phyloP scores from a whole-genome alignment of 30 jellyfish, hydroid and myxozoan genomes.

The Clytia hemisphaerica region DNA sequence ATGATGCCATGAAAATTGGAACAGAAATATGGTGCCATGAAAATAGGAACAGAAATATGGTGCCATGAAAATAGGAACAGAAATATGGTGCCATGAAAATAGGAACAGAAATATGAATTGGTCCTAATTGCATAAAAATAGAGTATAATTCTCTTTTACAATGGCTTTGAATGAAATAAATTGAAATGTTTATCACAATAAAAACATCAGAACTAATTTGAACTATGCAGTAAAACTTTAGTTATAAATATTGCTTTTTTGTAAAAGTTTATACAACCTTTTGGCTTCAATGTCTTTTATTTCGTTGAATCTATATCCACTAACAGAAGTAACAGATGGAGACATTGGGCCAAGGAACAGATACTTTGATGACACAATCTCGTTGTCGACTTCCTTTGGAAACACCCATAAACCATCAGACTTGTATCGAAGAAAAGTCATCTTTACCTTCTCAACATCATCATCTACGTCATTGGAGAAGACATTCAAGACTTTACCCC shows the following conservation, averaged over 20 bases:
- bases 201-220: no score
- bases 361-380: neutral
- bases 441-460: neutral
- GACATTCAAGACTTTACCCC: constrained; percentile 6
- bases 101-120: no score
- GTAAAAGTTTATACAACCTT: neutral
- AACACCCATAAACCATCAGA: constrained; percentile 6
- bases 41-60: no score
- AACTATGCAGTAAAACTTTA: no score
- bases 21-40: no score
- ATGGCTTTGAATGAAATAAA: no score
- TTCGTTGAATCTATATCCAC: neutral
- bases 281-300: constrained; percentile 2
- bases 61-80: no score
- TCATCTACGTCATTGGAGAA: neutral
- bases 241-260: neutral
- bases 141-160: no score
- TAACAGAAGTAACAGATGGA: neutral
- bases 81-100: no score
- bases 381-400: constrained; percentile 2
- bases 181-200: no score
- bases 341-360: neutral
- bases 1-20: no score
- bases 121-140: no score
- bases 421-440: constrained; percentile 1